Evolutionary conservation across 2,113 vertebrate genomes (phyloP), one percentile per base, ranked within the genome.

Genomic region (Stigmatopora argus): DNA sequence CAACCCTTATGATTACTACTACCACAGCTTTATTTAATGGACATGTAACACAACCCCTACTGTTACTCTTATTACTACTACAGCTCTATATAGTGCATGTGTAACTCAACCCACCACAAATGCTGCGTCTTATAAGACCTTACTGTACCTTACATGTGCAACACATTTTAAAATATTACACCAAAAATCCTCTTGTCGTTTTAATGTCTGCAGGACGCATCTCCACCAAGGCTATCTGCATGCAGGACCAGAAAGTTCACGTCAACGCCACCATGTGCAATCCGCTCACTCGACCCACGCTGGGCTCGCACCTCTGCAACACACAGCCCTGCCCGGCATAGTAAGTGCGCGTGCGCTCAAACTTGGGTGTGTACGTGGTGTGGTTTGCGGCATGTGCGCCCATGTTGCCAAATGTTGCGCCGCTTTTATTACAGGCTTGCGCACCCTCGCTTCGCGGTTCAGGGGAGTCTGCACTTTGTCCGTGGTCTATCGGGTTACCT

Each of bases 231-330:
- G 91, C 92, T 7, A 84, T 98, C 75, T 99, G 97, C 84, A 86
- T 98, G 72, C 93, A 92, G 87, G 94, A 98, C 69, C 93, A 92
- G 70, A 92, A 81, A 18, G 85, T 75, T 7, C 94, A 88, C 85
- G 94, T 97, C 68, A 96, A 97, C 88, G 83, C 90, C 74, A 93
- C 92, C 61, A 88, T 95, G 64, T 99, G 96, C 66, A 91, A 88
- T 64, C 82, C 89, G 19, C 88, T 86, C 70, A 90, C 65, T 31
- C 94, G 90, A 74, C 94, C 94, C 38, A 81, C 88, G 3, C 81
- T 90, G 12, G 92, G 93, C 66, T 94, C 94, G 62, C 93, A 93
- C 41, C 80, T 90, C 13, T 99, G 97, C 91, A 98, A 94, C 75
- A 89, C 89, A 0, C 93, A 94, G 73, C 93, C 95, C 78, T 99